Evolutionary conservation across 2,888 invertebrate genomes (phyloP), one percentile per base, ranked within the genome.

Genomic region (Phorcus lineatus): DNA sequence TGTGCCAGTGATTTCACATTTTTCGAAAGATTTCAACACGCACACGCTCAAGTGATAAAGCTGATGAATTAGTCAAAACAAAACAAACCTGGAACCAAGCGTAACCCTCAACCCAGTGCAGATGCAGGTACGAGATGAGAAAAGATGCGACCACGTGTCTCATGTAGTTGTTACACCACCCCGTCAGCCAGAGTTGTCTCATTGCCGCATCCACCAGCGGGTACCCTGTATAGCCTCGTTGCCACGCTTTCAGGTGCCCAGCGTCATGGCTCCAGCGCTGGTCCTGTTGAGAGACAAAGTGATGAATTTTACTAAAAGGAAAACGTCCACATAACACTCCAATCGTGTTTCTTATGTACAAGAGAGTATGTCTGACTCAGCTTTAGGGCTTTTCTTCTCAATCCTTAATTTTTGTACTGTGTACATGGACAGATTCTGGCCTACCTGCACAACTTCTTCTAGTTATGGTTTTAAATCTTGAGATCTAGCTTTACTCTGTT

Each of bases 161-260:
- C 85, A 85, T 86, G 81, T 87, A 87, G 84, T 88, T 88, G 75
- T 88, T 87, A 80, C 85, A 84, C 87, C 87, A 88, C 11, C 88
- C 88, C 11, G 86, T 87, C 80, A 84, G 79, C 87, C 87, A 88
- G 57, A 88, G 80, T 82, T 88, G 86, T 74, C 87, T 80, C 88
- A 88, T 88, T 7, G 86, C 82, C 11, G 87, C 87, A 80, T 88
- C 88, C 76, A 88, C 87, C 76, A 88, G 80, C 57, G 88, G 87
- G 77, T 82, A 87, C 3, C 88, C 88, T 47, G 87, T 88, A 62
- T 85, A 81, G 0, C 87, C 88, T 74, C 81, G 86, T 83, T 88
- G 88, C 88, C 88, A 88, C 13, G 86, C 87, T 74, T 85, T 86
- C 28, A 88, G 81, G 75, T 87, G 86, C 40, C 55, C 67, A 62